Evolutionary conservation across 92 coral and sea anemone genomes (phyloP), one percentile per base, ranked within the genome.

Genomic region (Actinostola sp.): DNA sequence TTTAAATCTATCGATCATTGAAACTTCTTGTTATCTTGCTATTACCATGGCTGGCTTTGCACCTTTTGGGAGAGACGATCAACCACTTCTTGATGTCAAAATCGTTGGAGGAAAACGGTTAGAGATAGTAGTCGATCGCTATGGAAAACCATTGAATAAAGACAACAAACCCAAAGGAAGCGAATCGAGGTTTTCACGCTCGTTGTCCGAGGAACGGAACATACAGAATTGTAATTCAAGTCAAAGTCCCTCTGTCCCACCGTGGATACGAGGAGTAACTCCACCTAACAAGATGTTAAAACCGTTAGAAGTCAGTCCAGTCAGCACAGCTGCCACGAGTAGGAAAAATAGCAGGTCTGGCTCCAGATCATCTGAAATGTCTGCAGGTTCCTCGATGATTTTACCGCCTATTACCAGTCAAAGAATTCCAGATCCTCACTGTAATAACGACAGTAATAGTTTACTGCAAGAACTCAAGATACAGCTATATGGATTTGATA

Each of bases 41-140:
- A 34, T 43, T 32, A 51, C 20, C 58, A 90, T 90, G 96, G 83
- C 96, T 48, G 87, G 92, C n/a, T 59, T 66, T 64, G 96, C 96
- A 0, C 96, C 96, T 7, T 90, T 90, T 58, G 96, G 96, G 52
- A 84, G 92, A 73, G 96, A 90, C 68, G 96, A 90, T 38, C 96
- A 90, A 48, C 96, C 96, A 14, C 60, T 71, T 27, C 71, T 90
- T 17, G 96, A 87, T 33, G 85, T 90, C 12, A 87, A 83, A 50
- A 90, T 90, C 45, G 73, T 90, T 1, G 96, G 96, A 4, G 90
- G 96, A 20, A 90, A 87, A 73, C 92, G 81, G 33, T 83, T 90
- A 6, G 92, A 90, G 76, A 72, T 90, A 21, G 68, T 79, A 29
- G 88, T 90, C 12, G 96, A 87, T 50, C 84, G 67, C 21, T 74